Evolutionary conservation across 2,797 vertebrate species (phyloP).

Genomic region (Denticeps clupeoides): DNA sequence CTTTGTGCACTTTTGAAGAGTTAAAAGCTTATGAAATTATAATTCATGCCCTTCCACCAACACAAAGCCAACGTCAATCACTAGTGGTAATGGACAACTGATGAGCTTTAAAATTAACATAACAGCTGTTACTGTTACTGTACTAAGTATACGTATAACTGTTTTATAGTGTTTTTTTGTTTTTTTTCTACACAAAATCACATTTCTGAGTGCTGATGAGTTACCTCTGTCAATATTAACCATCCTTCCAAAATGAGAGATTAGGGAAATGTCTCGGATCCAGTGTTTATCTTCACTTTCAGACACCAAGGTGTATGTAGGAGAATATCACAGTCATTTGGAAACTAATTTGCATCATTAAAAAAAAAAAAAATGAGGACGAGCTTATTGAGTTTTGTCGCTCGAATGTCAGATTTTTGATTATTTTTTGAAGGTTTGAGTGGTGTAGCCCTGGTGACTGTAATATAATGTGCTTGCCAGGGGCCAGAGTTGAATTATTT

Average conservation of each 20-base stretch:
- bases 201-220: not conserved
- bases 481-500: not conserved
- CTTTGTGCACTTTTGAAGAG: not conserved
- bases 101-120: slow-evolving; percentile 22
- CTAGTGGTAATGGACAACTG: slow-evolving; percentile 14
- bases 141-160: too few relatives aligned
- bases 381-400: too few relatives aligned
- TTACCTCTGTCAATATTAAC: not conserved
- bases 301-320: not conserved
- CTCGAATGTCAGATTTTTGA: too few relatives aligned
- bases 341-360: too few relatives aligned
- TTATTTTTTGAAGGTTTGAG: too few relatives aligned
- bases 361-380: too few relatives aligned
- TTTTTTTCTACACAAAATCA: not conserved
- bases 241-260: slow-evolving; percentile 5
- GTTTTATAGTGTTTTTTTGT: too few relatives aligned
- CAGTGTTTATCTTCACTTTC: slow-evolving; percentile 13
- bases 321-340: not conserved
- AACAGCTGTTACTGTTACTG: slow-evolving; percentile 39
- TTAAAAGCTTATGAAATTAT: slow-evolving; percentile 19
- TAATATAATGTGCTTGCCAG: not conserved
- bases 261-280: slow-evolving; percentile 8
- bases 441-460: not conserved
- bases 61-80: slow-evolving; percentile 30
- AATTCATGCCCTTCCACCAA: slow-evolving; percentile 27